Conservation (phyloP, 1,140 invertebrate genomes). For the Dysdera silvatica region DNA sequence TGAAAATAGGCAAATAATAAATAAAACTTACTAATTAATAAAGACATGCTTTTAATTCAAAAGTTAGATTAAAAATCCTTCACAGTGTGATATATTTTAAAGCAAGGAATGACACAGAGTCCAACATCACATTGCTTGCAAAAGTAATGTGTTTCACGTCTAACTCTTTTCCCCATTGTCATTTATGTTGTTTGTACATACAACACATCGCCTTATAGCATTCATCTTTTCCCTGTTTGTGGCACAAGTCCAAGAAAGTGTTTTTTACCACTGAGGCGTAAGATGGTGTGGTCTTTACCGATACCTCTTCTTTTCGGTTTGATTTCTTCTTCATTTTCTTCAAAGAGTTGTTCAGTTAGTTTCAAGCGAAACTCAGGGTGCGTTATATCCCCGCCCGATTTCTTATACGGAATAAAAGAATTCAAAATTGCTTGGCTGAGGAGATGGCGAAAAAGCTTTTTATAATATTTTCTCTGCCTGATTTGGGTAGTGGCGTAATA, state of each 20-base stretch:
- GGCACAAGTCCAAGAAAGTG: too few species aligned
- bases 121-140: constrained; percentile 28
- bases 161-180: too few species aligned
- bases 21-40: too few species aligned
- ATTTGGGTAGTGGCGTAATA: constrained; percentile 6
- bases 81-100: constrained; percentile 29
- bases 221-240: too few species aligned
- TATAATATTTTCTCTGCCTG: constrained; percentile 6
- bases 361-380: neutral
- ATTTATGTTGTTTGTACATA: too few species aligned
- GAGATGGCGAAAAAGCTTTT: constrained; percentile 3
- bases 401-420: constrained; percentile 1
- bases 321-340: neutral
- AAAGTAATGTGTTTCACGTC: constrained; percentile 17
- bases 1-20: too few species aligned
- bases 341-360: neutral
- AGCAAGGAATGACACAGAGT: constrained; percentile 30
- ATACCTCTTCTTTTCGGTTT: neutral
- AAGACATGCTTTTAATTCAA: neutral
- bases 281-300: too few species aligned
- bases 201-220: too few species aligned
- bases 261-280: too few species aligned
- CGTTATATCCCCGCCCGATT: neutral
- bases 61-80: neutral
- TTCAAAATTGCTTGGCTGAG: constrained; percentile 1